A percentile compares a stretch with the other conserved stretches of the same genome.
phyloP scores from a whole-genome alignment of 2,113 vertebrate species.

The Apteryx mantelli region DNA sequence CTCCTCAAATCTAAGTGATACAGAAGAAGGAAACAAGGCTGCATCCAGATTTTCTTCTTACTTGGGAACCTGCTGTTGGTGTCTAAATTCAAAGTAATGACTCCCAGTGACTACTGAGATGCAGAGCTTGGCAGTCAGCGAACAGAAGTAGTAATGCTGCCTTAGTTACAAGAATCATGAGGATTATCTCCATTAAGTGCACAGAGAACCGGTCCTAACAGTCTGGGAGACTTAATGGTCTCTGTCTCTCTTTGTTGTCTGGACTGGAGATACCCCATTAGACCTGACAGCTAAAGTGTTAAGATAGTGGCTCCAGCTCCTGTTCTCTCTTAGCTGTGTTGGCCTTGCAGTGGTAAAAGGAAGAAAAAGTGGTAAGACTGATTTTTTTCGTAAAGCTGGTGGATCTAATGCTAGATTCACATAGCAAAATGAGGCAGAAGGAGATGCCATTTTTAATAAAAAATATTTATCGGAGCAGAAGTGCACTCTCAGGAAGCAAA shows the following conservation, averaged over 20 bases:
- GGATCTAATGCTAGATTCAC: neutral
- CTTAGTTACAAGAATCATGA: neutral
- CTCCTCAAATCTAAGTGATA: neutral
- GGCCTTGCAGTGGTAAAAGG: neutral
- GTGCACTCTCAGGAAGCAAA: neutral
- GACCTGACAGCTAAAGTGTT: neutral
- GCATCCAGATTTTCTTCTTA: neutral
- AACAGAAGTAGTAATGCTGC: neutral
- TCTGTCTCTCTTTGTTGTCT: neutral
- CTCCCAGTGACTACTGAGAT: accelerated
- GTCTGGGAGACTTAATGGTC: neutral
- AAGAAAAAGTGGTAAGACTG: neutral
- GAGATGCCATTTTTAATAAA: neutral
- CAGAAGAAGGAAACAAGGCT: neutral
- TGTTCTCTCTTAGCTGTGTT: neutral
- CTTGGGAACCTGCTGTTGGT: neutral
- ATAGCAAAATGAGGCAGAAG: neutral
- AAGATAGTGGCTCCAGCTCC: neutral
- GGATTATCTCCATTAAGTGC: neutral
- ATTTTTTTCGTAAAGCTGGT: neutral
- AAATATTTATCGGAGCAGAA: neutral
- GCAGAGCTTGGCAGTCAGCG: neutral
- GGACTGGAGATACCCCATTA: neutral
- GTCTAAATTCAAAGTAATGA: neutral
- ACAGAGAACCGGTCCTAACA: neutral